Evolutionary conservation across 2,113 vertebrate species (phyloP).

Genomic region (Otus sunia): DNA sequence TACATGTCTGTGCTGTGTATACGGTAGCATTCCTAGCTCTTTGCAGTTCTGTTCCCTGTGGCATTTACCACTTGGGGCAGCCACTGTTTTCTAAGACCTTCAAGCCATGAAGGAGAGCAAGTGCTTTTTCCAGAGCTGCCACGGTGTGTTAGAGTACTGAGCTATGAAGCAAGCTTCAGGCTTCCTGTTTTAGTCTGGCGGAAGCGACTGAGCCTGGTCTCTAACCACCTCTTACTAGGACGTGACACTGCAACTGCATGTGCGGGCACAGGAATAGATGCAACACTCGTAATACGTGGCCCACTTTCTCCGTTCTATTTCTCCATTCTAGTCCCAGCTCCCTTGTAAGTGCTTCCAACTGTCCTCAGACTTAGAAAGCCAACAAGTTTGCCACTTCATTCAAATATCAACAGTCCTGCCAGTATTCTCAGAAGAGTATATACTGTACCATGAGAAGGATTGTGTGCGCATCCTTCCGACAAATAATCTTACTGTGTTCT

Average conservation of each 20-base stretch:
- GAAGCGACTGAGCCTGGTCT: neutral
- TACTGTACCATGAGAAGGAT: neutral
- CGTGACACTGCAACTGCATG: neutral
- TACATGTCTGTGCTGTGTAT: neutral
- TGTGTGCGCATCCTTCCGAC: neutral
- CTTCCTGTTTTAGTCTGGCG: fast-evolving
- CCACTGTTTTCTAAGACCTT: neutral
- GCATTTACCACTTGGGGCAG: neutral
- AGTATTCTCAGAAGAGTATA: neutral
- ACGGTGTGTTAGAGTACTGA: neutral
- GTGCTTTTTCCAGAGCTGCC: conserved; percentile 47
- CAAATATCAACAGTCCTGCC: neutral
- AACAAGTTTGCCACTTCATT: neutral
- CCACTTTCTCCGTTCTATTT: neutral
- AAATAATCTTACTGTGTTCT: neutral
- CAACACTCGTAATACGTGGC: fast-evolving
- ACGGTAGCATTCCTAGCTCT: neutral
- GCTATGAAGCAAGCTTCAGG: conserved; percentile 19
- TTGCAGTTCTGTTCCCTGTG: neutral
- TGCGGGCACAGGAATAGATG: neutral
- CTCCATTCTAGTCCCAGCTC: neutral
- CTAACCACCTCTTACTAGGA: neutral
- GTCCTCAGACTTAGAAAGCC: neutral
- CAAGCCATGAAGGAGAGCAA: conserved; percentile 43
- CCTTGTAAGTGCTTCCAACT: neutral